phyloP scores from a whole-genome alignment of 2,888 invertebrate species.

The Amblyjoppa proteus region DNA sequence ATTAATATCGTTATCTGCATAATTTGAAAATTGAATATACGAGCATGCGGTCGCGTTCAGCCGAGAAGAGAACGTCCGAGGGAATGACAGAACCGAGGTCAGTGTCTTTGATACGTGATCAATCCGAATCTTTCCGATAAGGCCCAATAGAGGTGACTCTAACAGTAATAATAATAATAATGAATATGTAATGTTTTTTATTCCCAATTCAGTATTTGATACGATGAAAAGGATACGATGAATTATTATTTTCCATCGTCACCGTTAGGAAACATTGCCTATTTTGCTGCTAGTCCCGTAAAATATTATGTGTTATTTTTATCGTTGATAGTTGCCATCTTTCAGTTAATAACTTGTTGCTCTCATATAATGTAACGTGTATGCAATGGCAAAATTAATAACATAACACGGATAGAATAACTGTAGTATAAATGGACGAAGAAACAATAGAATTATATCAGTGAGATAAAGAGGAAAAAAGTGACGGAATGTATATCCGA shows the following conservation, averaged over 20 bases:
- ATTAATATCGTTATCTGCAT: conserved; percentile 75
- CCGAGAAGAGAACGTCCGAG: conserved; percentile 30
- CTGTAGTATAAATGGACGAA: conserved; percentile 54
- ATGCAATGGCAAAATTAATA: conserved; percentile 49
- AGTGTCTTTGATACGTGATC: not conserved
- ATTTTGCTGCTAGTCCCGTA: not conserved
- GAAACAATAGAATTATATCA: conserved; percentile 82
- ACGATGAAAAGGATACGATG: too few relatives aligned
- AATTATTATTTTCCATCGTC: too few relatives aligned
- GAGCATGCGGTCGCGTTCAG: conserved; percentile 41
- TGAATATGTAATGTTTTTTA: not conserved
- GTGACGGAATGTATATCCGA: conserved; percentile 75
- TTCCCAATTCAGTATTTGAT: too few relatives aligned
- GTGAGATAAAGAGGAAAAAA: conserved; percentile 82
- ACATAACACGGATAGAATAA: conserved; percentile 45
- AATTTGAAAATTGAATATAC: conserved; percentile 37
- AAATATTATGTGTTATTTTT: conserved; percentile 3
- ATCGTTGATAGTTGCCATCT: conserved; percentile 22
- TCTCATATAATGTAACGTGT: conserved; percentile 11
- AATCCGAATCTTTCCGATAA: not conserved
- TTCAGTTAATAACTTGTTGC: conserved; percentile 35
- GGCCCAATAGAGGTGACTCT: not conserved
- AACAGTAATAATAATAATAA: not conserved
- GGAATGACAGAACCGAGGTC: not conserved
- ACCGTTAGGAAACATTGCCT: not conserved